Evolutionary conservation across 2,113 vertebrate species (phyloP).

Genomic region (Ochotona princeps): DNA sequence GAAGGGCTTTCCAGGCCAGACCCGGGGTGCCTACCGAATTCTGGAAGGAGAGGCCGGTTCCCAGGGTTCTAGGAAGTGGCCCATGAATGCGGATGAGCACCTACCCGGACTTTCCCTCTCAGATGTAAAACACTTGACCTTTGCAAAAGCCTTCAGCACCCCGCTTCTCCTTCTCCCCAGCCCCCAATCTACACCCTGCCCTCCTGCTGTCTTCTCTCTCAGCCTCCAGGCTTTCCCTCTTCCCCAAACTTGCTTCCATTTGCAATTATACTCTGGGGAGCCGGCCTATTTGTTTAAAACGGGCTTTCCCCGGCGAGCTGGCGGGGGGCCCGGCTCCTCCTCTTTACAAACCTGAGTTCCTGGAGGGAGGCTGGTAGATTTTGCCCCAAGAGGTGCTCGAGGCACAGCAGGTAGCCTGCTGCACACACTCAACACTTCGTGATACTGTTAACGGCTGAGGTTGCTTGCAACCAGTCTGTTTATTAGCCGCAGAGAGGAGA

Average conservation of each 20-base stretch:
- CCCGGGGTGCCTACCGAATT: slow-evolving; percentile 17
- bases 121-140: slow-evolving; percentile 60
- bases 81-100: slow-evolving; percentile 36
- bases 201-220: not conserved
- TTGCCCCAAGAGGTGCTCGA: not conserved
- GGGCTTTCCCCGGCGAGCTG: not conserved
- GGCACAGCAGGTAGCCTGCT: not conserved
- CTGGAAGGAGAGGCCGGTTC: not conserved
- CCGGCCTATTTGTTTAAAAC: slow-evolving; percentile 12
- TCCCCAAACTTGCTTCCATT: not conserved
- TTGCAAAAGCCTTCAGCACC: slow-evolving; percentile 57
- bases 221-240: not conserved
- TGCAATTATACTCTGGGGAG: not conserved
- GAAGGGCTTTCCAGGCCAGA: slow-evolving; percentile 4
- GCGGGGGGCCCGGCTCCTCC: not conserved
- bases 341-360: not conserved
- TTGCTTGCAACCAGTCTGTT: not conserved
- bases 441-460: not conserved
- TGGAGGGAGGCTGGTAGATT: not conserved
- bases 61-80: slow-evolving; percentile 54
- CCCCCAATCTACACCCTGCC: slow-evolving; percentile 1
- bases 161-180: not conserved
- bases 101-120: slow-evolving; percentile 62
- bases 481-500: not conserved
- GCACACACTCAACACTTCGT: not conserved